Conservation (phyloP, 2,113 vertebrate species). For the Tautogolabrus adspersus region DNA sequence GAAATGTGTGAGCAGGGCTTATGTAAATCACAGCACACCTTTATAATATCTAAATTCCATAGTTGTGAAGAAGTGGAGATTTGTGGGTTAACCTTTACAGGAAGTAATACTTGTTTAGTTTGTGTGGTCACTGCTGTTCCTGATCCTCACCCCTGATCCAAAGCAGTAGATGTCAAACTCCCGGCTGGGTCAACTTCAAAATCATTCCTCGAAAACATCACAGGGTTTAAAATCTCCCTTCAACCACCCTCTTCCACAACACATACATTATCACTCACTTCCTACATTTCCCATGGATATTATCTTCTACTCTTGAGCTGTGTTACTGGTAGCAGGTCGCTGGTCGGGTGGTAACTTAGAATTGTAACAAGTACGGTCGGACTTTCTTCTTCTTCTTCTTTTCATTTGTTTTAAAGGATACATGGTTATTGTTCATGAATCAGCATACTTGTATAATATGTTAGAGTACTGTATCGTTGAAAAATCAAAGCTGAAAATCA, state of each 20-base stretch:
- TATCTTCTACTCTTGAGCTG: slow-evolving; percentile 14
- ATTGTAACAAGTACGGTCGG: background rate
- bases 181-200: slow-evolving; percentile 1
- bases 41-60: too few species aligned
- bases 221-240: slow-evolving; percentile 27
- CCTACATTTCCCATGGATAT: slow-evolving; percentile 34
- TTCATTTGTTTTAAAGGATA: background rate
- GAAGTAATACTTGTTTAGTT: too few species aligned
- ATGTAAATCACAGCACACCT: too few species aligned
- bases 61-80: too few species aligned
- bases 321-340: slow-evolving; percentile 1
- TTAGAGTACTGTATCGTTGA: background rate
- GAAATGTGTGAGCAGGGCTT: too few species aligned
- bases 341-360: slow-evolving; percentile 8
- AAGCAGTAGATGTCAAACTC: background rate
- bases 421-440: background rate
- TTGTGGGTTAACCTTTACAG: too few species aligned
- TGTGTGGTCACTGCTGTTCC: too few species aligned
- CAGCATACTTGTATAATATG: background rate
- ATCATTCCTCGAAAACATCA: slow-evolving; percentile 9
- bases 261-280: slow-evolving; percentile 37
- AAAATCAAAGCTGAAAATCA: background rate
- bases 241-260: slow-evolving; percentile 9
- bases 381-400: slow-evolving; percentile 8
- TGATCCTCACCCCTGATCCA: too few species aligned